A percentile compares a stretch with the other conserved stretches of the same genome.
Conservation (phyloP, 2,888 invertebrate genomes). For the Lycocerus yunnanus region DNA sequence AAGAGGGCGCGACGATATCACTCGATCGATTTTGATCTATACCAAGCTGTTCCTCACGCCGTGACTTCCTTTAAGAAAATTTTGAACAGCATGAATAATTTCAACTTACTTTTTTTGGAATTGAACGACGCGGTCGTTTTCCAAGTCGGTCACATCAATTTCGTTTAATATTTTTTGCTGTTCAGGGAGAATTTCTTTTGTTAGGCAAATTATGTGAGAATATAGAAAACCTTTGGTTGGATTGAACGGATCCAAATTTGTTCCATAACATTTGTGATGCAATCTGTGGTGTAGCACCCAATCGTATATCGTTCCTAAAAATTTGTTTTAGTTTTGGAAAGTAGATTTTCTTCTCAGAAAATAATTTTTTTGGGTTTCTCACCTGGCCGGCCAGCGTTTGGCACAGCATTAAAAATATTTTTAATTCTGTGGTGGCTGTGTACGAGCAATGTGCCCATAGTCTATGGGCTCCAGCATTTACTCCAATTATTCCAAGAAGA, state of each 20-base stretch:
- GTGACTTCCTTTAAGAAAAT: too few species aligned
- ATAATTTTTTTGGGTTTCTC: constrained; percentile 28
- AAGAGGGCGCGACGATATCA: too few species aligned
- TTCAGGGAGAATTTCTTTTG: constrained; percentile 67
- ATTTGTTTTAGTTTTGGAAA: neutral
- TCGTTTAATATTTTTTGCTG: constrained; percentile 64
- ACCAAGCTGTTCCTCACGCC: too few species aligned
- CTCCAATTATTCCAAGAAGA: constrained; percentile 72
- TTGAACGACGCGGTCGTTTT: constrained; percentile 76
- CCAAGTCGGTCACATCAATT: constrained; percentile 81
- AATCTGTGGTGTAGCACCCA: constrained; percentile 84
- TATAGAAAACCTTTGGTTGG: constrained; percentile 79
- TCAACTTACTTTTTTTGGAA: constrained; percentile 79
- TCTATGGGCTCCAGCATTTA: constrained; percentile 90
- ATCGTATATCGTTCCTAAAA: constrained; percentile 77
- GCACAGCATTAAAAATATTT: constrained; percentile 77
- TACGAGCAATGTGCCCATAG: constrained; percentile 91
- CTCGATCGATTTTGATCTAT: too few species aligned
- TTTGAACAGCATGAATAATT: too few species aligned
- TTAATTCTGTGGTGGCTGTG: constrained; percentile 72
- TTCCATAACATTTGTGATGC: constrained; percentile 79
- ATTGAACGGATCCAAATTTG: constrained; percentile 81
- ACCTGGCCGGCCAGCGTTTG: constrained; percentile 91
- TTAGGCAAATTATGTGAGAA: constrained; percentile 76
- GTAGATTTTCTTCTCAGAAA: neutral